Percentiles rank a stretch among this genome's conserved stretches.
Evolutionary conservation across 2,888 invertebrate genomes (phyloP).

Genomic region (Pterobdella sp.): DNA sequence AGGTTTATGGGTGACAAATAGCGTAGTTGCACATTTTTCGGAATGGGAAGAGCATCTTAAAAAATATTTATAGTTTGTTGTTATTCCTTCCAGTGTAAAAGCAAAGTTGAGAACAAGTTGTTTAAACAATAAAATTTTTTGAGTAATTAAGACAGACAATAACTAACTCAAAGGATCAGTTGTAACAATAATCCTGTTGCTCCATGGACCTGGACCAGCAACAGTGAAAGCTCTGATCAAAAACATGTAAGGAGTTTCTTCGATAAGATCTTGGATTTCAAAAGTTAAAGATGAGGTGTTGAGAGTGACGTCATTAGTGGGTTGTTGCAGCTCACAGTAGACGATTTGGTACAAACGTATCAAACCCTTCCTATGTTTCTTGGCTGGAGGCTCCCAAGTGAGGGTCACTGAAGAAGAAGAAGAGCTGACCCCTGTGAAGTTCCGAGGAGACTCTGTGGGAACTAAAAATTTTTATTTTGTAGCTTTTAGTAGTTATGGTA

Average conservation of each 20-base stretch:
- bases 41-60: conserved; percentile 80
- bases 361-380: conserved; percentile 58
- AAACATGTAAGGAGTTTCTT: conserved; percentile 85
- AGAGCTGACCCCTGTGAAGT: conserved; percentile 71
- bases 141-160: neutral
- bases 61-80: conserved; percentile 4
- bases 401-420: conserved; percentile 59
- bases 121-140: neutral
- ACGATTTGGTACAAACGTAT: conserved; percentile 85
- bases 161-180: conserved; percentile 39
- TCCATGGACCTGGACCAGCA: conserved; percentile 82
- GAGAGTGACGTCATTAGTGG: conserved; percentile 42
- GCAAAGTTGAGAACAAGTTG: neutral
- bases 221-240: conserved; percentile 83
- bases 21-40: conserved; percentile 84
- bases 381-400: conserved; percentile 60
- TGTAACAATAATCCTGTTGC: conserved; percentile 64
- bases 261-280: conserved; percentile 60
- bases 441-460: conserved; percentile 52
- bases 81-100: neutral
- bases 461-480: conserved; percentile 38
- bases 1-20: conserved; percentile 86
- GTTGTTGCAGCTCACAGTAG: conserved; percentile 61
- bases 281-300: conserved; percentile 46
- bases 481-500: neutral